Percentiles rank a stretch among this genome's conserved stretches.
Conservation (phyloP, 2,888 invertebrate species). For the Torymus auratus region DNA sequence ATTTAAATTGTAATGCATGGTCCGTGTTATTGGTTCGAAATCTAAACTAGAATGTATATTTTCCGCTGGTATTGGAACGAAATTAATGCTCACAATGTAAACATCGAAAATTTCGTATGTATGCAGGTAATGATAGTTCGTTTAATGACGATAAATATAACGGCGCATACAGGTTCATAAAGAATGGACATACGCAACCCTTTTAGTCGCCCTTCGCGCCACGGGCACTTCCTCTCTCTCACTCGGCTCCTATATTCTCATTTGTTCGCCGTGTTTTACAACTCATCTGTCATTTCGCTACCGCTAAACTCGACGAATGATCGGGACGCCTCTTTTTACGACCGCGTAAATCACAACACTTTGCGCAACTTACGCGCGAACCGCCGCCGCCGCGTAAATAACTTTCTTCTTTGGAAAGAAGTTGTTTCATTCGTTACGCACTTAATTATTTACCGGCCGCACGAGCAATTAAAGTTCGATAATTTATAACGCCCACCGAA, state of each 20-base stretch:
- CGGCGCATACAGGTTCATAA: no score
- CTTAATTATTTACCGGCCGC: constrained; percentile 1
- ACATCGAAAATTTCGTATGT: no score
- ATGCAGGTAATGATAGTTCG: no score
- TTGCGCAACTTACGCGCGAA: constrained; percentile 40
- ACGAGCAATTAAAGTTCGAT: background rate
- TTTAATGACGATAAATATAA: no score
- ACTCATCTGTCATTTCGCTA: constrained; percentile 71
- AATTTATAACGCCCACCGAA: no score
- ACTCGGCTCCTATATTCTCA: constrained; percentile 72
- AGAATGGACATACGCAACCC: constrained; percentile 20
- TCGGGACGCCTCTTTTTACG: constrained; percentile 61
- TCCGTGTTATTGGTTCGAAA: no score
- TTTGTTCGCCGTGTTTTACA: constrained; percentile 72
- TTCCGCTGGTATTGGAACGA: no score
- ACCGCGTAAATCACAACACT: constrained; percentile 68
- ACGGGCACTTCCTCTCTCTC: constrained; percentile 53
- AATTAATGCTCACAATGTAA: no score
- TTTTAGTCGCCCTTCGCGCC: constrained; percentile 11
- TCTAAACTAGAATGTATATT: no score
- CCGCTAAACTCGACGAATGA: constrained; percentile 71
- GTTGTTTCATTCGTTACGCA: no score
- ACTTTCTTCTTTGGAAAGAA: constrained; percentile 1
- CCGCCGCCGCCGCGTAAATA: constrained; percentile 30
- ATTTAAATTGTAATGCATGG: no score